Percentiles rank a stretch among this genome's conserved stretches.
Evolutionary conservation across 2,113 vertebrate genomes (phyloP).

Genomic region (Pluvialis apricaria): DNA sequence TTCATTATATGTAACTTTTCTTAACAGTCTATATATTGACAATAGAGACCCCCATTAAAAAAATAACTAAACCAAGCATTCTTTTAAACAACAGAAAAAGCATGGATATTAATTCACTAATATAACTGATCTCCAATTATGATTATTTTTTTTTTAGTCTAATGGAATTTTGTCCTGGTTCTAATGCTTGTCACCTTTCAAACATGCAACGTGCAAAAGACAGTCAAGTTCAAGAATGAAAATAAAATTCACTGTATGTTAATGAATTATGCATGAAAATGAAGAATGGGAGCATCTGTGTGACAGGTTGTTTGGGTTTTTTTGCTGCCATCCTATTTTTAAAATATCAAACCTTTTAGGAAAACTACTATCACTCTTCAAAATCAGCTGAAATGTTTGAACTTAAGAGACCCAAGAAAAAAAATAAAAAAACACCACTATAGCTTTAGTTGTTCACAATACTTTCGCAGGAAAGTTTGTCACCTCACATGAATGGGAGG

Average conservation of each 20-base stretch:
- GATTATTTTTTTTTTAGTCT: neutral
- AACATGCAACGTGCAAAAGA: neutral
- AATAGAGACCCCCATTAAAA: neutral
- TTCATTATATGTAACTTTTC: neutral
- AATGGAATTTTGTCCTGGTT: neutral
- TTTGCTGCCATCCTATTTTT: neutral
- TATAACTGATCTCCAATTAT: neutral
- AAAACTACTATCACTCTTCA: neutral
- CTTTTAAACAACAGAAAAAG: neutral
- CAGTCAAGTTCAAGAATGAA: neutral
- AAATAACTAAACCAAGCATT: neutral
- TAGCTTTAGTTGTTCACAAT: neutral
- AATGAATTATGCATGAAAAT: conserved; percentile 40
- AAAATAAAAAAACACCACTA: neutral
- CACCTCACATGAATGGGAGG: neutral
- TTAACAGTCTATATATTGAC: neutral
- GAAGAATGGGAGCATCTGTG: neutral
- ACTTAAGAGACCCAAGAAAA: neutral
- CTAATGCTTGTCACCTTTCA: neutral
- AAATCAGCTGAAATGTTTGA: neutral
- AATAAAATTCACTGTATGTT: neutral
- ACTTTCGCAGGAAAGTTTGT: neutral
- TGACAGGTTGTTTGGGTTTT: neutral
- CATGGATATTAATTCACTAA: neutral
- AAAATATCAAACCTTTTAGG: neutral